Evolutionary conservation across 2,888 invertebrate genomes (phyloP).

Genomic region (Nomada ferruginata): DNA sequence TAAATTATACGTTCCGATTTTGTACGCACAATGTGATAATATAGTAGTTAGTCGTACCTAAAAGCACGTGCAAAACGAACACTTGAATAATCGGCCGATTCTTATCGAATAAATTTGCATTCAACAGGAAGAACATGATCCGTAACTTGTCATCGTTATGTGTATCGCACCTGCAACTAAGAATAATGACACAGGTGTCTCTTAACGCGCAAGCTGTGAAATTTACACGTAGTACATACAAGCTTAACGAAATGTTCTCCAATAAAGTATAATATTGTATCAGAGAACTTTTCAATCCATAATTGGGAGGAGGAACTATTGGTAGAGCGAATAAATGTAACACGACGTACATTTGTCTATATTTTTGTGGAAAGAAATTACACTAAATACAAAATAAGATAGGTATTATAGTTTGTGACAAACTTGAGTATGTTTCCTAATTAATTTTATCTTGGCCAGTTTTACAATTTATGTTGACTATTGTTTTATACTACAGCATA

Average conservation of each 20-base stretch:
- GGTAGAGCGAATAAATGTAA: too few species aligned
- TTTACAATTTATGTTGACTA: too few species aligned
- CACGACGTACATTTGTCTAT: too few species aligned
- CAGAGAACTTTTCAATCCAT: too few species aligned
- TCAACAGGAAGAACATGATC: slow-evolving; percentile 43
- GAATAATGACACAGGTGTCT: slow-evolving; percentile 46
- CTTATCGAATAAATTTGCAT: slow-evolving; percentile 53
- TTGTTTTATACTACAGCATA: too few species aligned
- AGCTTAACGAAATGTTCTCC: too few species aligned
- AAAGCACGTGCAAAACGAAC: slow-evolving; percentile 9
- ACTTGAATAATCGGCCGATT: slow-evolving; percentile 26
- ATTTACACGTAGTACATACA: slow-evolving; percentile 2
- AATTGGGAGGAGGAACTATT: too few species aligned
- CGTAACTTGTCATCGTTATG: slow-evolving; percentile 48
- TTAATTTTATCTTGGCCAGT: too few species aligned
- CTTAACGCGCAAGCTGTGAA: background rate
- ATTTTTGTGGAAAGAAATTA: too few species aligned
- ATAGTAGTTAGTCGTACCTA: background rate
- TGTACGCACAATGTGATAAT: background rate
- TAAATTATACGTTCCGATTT: background rate
- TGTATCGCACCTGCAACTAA: slow-evolving; percentile 48
- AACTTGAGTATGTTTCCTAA: too few species aligned
- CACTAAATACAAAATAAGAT: too few species aligned
- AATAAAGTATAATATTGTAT: background rate
- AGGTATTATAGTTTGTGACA: too few species aligned